Conservation (phyloP, 2,113 vertebrate species). For the Hippotragus niger region DNA sequence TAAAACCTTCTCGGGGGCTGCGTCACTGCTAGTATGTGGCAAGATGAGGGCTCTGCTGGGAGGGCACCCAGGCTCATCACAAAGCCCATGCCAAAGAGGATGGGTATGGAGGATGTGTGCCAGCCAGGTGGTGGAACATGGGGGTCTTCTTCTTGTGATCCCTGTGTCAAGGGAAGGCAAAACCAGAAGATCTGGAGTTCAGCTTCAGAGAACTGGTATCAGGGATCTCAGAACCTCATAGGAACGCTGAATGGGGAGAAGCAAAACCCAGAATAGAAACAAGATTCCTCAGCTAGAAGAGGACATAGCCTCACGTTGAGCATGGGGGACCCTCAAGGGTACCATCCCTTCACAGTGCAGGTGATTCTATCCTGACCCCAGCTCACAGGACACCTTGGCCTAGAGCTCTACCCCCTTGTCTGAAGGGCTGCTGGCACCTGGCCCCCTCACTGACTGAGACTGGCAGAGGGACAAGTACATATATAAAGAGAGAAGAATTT, state of each 20-base stretch:
- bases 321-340: neutral
- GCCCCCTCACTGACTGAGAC: neutral
- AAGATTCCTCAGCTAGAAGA: neutral
- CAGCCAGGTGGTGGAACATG: neutral
- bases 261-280: neutral
- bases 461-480: neutral
- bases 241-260: neutral
- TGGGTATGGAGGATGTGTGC: neutral
- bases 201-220: neutral
- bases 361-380: neutral
- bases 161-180: neutral
- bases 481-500: neutral
- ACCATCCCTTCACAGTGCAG: neutral
- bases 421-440: neutral
- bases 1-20: neutral
- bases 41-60: neutral
- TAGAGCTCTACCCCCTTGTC: neutral
- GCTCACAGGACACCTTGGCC: neutral
- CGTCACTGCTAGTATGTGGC: neutral
- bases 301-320: neutral
- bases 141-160: neutral
- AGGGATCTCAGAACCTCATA: neutral
- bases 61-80: neutral
- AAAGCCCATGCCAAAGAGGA: fast-evolving
- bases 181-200: neutral